Evolutionary conservation across 2,797 vertebrate species (phyloP).

Genomic region (Phrynocephalus forsythii): DNA sequence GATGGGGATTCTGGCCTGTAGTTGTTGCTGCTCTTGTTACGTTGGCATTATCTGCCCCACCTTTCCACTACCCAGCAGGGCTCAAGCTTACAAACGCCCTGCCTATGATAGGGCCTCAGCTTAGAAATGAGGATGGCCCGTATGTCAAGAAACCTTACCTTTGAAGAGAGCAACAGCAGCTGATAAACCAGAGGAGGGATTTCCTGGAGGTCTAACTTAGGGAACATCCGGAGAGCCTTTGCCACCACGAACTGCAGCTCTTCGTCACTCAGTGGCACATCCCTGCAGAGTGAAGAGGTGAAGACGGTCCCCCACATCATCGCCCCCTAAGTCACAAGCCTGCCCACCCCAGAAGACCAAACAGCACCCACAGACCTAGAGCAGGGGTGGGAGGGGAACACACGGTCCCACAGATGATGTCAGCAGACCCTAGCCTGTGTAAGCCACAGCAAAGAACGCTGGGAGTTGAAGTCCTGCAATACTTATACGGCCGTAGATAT

Average conservation of each 20-base stretch:
- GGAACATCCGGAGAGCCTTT: constrained; percentile 90
- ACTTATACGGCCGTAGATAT: no score
- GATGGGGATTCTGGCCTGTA: no score
- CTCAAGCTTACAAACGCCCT: neutral
- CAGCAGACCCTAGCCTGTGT: neutral
- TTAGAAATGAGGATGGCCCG: no score
- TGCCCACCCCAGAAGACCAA: constrained; percentile 16
- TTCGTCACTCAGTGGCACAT: constrained; percentile 88
- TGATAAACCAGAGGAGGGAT: constrained; percentile 96
- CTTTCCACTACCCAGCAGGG: neutral
- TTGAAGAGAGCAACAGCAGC: constrained; percentile 91
- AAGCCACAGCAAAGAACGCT: neutral
- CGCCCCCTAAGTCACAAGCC: neutral
- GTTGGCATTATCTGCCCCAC: no score
- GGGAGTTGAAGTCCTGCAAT: neutral
- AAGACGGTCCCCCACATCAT: neutral
- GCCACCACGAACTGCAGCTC: constrained; percentile 91
- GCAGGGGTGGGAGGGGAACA: neutral
- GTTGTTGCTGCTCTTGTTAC: no score
- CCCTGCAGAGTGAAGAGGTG: constrained; percentile 77
- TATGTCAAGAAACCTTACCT: constrained; percentile 79
- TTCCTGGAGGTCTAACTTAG: constrained; percentile 92
- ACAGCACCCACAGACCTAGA: neutral
- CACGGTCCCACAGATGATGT: neutral
- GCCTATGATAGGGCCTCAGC: no score